Evolutionary conservation across 2,113 vertebrate genomes (phyloP), one percentile per base, ranked within the genome.

Genomic region (Hemibagrus wyckioides): DNA sequence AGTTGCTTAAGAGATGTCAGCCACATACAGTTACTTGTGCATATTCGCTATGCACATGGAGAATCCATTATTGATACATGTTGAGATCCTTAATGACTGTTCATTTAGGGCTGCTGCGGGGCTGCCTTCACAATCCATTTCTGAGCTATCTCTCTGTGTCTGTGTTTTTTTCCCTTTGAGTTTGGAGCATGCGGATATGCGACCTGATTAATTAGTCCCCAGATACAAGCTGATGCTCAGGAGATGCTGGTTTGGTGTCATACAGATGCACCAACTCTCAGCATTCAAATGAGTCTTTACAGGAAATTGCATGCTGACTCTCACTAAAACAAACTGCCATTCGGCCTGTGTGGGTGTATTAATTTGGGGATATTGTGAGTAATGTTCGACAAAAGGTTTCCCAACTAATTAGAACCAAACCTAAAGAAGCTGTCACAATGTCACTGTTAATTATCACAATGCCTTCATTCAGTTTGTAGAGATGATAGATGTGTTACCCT

Each of bases 191-290:
- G 86, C 57, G 67, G 73, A 83, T 84, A 88, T 19, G 52, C 88
- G 86, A 91, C 86, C 87, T 41, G 61, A 82, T 89, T 95, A 94
- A 94, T 94, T 94, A 94, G 92, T 92, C 86, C 87, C 89, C 84
- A 73, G 88, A 91, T 54, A 48, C 79, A 39, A 88, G 87, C 76
- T 80, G 15, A 81, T 65, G 84, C 63, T 63, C 25, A 48, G 71
- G 50, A 88, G 85, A 91, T 82, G 41, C 79, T 61, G 52, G 83
- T 89, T 36, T 82, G 88, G 85, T 81, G 44, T 80, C 83, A 79
- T 63, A 83, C 82, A 89, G 71, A 92, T 89, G 61, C 61, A 86
- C 73, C 71, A 85, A 88, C 88, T 89, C 87, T 39, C 86, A 83
- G 81, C 79, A 84, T 88, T 52, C 48, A 90, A 91, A 92, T 85